These are phyloP conservation scores for Forbesichthys papilliferus DNA, from an alignment of 2,113 vertebrate genomes.

Conservation along the genomic window DNA sequence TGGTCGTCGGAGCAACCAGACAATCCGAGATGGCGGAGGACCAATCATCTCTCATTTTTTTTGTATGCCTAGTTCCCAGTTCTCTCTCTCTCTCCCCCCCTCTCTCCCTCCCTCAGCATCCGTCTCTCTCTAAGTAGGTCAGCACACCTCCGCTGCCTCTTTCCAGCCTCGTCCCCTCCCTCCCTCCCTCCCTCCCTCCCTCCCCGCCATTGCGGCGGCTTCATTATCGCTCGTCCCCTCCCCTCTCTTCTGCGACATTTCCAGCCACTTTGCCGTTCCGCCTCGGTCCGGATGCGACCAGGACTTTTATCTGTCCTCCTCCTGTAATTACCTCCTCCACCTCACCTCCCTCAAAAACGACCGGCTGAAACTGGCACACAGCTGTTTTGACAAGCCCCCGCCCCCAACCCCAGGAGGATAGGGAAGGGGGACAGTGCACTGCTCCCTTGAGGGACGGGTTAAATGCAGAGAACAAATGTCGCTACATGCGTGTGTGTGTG, in stretches of 20 bases:
- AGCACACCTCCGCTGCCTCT: conserved; percentile 58
- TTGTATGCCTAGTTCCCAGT: neutral
- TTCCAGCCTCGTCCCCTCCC: conserved; percentile 2
- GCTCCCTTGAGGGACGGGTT: no score
- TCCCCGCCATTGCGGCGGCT: conserved; percentile 28
- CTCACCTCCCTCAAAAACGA: no score
- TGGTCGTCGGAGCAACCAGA: conserved; percentile 51
- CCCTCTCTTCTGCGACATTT: neutral
- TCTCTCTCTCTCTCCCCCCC: neutral
- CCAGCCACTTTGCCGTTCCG: conserved; percentile 4
- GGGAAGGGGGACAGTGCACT: no score
- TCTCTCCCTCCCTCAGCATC: conserved; percentile 36
- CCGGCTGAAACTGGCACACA: no score
- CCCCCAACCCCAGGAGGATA: no score
- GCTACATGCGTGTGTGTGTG: no score
- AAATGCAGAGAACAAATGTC: no score
- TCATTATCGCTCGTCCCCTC: conserved; percentile 35
- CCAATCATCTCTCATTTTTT: conserved; percentile 30
- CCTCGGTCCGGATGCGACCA: conserved; percentile 16
- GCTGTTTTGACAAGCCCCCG: no score
- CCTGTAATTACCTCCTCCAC: conserved; percentile 11
- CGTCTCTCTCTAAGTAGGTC: conserved; percentile 67
- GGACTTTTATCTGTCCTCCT: conserved; percentile 52
- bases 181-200: conserved; percentile 11
- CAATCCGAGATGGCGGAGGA: conserved; percentile 47